These are phyloP conservation scores for Mythimna ferrago DNA, from an alignment of 2,888 invertebrate genomes.

Conservation along the genomic window DNA sequence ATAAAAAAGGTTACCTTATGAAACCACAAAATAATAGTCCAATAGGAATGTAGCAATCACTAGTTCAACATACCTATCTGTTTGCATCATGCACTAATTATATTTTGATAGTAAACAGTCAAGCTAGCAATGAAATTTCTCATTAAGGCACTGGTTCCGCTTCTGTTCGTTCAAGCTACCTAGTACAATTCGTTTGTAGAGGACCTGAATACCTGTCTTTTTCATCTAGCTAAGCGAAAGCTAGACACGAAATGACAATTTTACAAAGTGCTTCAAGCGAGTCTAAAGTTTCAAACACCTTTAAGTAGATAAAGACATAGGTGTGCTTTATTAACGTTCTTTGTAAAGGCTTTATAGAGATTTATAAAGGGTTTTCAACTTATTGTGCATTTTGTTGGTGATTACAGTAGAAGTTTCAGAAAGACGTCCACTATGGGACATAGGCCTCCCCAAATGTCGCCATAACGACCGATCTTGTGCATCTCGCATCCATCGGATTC, in stretches of 20 bases:
- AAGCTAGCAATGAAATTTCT: not conserved
- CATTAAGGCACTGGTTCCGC: constrained; percentile 22
- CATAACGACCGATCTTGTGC: no score
- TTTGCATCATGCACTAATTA: constrained; percentile 13
- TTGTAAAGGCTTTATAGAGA: not conserved
- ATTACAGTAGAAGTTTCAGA: not conserved
- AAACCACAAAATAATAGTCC: not conserved
- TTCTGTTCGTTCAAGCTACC: not conserved
- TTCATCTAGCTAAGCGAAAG: constrained; percentile 63
- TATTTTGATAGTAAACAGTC: constrained; percentile 12
- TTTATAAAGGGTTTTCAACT: constrained; percentile 1
- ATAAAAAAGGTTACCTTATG: no score
- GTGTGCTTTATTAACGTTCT: constrained; percentile 30
- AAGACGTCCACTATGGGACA: no score
- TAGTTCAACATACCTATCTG: constrained; percentile 9
- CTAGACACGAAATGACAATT: constrained; percentile 63
- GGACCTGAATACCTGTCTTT: constrained; percentile 50
- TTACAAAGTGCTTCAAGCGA: constrained; percentile 65
- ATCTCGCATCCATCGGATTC: no score
- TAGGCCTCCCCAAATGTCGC: no score
- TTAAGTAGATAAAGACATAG: not conserved
- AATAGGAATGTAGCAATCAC: not conserved
- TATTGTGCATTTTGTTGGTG: not conserved
- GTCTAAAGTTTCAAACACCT: constrained; percentile 43
- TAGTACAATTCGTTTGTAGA: constrained; percentile 21